These are phyloP conservation scores for Macrotis lagotis DNA, from an alignment of 2,113 vertebrate genomes.

Conservation along the genomic window DNA sequence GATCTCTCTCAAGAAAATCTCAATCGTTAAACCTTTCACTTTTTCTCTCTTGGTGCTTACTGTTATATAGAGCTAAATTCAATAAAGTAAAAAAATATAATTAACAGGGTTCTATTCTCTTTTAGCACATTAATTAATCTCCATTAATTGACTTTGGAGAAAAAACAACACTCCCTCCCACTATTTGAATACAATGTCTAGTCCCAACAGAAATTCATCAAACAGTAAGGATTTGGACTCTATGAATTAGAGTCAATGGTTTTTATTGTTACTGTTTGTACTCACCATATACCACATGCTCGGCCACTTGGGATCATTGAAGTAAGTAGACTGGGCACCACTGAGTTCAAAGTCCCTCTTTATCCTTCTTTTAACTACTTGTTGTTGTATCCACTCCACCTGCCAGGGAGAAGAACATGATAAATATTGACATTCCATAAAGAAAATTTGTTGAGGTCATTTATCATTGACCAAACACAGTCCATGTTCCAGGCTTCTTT, in stretches of 20 bases:
- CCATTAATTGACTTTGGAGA: neutral
- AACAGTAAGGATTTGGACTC: neutral
- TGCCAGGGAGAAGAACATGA: conserved; percentile 82
- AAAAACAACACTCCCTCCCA: neutral
- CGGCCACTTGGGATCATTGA: conserved; percentile 98
- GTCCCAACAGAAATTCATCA: neutral
- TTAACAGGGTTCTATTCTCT: neutral
- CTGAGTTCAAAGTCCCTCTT: conserved; percentile 96
- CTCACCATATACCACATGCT: conserved; percentile 99
- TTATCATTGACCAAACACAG: conserved; percentile 49
- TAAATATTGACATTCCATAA: conserved; percentile 65
- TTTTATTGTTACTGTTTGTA: conserved; percentile 47
- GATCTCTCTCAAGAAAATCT: neutral
- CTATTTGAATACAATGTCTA: neutral
- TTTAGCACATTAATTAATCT: neutral
- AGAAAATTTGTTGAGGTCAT: conserved; percentile 53
- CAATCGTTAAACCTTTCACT: neutral
- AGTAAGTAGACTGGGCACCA: conserved; percentile 90
- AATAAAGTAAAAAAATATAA: neutral
- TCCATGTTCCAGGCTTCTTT: conserved; percentile 45
- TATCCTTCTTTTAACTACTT: conserved; percentile 95
- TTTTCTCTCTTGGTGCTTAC: neutral
- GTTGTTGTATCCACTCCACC: conserved; percentile 99
- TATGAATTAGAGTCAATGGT: neutral
- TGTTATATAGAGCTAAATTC: neutral